These are phyloP conservation scores for Nemotelus nigrinus DNA, from an alignment of 2,888 invertebrate genomes.

Conservation along the genomic window DNA sequence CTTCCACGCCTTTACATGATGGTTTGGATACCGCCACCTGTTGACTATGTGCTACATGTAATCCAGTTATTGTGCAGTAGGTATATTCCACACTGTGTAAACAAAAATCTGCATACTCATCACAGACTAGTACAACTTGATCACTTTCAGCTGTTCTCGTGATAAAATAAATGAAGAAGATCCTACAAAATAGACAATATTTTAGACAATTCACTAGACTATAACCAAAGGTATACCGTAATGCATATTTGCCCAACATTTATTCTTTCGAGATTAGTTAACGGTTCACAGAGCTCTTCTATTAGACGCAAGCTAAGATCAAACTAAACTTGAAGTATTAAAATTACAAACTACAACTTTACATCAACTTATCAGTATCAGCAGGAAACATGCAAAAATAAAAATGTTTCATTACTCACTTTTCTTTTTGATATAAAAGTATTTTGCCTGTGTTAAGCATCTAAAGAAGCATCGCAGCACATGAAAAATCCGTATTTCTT, in stretches of 20 bases:
- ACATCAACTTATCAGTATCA: background rate
- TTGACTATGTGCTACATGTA: slow-evolving; percentile 15
- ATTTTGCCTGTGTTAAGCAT: too few species aligned
- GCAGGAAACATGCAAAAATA: background rate
- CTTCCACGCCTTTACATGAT: too few species aligned
- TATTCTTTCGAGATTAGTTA: background rate
- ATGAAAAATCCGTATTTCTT: too few species aligned
- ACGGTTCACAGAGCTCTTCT: background rate
- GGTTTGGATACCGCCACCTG: background rate
- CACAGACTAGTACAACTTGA: background rate
- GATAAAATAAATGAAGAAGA: too few species aligned
- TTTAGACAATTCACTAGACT: background rate
- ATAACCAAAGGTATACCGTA: background rate
- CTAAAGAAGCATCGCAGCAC: too few species aligned
- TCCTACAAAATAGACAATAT: background rate
- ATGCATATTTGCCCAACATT: background rate
- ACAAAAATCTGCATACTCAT: background rate
- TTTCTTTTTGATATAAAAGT: too few species aligned
- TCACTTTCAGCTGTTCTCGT: too few species aligned
- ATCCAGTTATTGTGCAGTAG: slow-evolving; percentile 30
- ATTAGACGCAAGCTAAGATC: background rate
- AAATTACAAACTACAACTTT: background rate
- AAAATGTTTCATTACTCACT: too few species aligned
- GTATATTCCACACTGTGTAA: background rate
- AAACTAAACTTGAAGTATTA: background rate